A percentile compares a stretch with the other conserved stretches of the same genome.
Conservation (phyloP, 2,888 invertebrate genomes). For the Portevinia maculata region DNA sequence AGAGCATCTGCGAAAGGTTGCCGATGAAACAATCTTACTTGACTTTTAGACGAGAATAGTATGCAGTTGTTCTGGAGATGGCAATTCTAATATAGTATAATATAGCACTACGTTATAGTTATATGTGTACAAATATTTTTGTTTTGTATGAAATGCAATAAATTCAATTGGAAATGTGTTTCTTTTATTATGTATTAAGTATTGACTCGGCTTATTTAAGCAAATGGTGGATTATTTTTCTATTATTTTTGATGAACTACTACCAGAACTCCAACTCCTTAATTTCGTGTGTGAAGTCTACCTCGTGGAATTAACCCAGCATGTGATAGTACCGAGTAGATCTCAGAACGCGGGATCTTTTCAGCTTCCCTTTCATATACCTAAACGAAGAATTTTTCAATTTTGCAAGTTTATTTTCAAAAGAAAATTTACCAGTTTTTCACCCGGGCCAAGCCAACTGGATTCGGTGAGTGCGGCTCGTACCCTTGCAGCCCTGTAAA, state of each 20-base stretch:
- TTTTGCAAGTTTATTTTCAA: background rate
- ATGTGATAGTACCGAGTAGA: slow-evolving; percentile 86
- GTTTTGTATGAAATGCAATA: slow-evolving; percentile 28
- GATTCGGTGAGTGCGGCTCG: slow-evolving; percentile 84
- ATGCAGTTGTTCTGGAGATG: background rate
- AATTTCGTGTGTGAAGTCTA: slow-evolving; percentile 11
- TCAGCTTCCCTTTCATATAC: slow-evolving; percentile 86
- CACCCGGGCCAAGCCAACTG: slow-evolving; percentile 86
- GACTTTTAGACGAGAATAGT: slow-evolving; percentile 75
- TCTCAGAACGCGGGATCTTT: slow-evolving; percentile 85
- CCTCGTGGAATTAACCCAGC: slow-evolving; percentile 85
- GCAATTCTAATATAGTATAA: background rate
- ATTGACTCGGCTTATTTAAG: slow-evolving; percentile 18
- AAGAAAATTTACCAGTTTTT: slow-evolving; percentile 83
- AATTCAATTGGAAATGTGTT: slow-evolving; percentile 11
- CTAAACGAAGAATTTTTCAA: slow-evolving; percentile 81
- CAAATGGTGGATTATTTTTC: slow-evolving; percentile 10
- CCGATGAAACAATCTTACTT: slow-evolving; percentile 75
- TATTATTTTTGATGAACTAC: background rate
- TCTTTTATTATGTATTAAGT: slow-evolving; percentile 14
- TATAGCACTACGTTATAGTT: background rate
- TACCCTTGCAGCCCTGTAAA: slow-evolving; percentile 85
- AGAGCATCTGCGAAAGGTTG: slow-evolving; percentile 75
- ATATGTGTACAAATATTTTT: slow-evolving; percentile 37
- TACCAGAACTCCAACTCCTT: background rate